Evolutionary conservation across 2,797 vertebrate species (phyloP).

Genomic region (Syndactyla subalaris): DNA sequence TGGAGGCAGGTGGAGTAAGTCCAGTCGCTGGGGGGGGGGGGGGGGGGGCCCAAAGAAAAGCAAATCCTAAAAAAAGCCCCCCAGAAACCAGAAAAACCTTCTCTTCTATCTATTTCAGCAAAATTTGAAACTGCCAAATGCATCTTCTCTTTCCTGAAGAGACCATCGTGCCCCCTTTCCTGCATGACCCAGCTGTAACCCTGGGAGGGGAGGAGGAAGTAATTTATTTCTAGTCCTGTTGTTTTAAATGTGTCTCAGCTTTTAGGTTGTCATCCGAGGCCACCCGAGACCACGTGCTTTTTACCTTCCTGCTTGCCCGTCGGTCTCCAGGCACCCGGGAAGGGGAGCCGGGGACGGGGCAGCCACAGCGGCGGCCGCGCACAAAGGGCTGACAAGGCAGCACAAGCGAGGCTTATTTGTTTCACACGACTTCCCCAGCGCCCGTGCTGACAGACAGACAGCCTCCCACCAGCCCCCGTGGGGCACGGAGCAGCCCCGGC

Average conservation of each 20-base stretch:
- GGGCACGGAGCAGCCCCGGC: background rate
- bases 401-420: slow-evolving; percentile 57
- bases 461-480: slow-evolving; percentile 12
- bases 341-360: slow-evolving; percentile 33
- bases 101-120: slow-evolving; percentile 74
- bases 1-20: slow-evolving; percentile 63
- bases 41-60: background rate
- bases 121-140: slow-evolving; percentile 64
- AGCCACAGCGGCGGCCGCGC: background rate
- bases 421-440: slow-evolving; percentile 52
- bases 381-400: slow-evolving; percentile 49
- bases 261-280: background rate
- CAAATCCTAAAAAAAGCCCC: too few species aligned
- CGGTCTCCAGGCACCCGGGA: slow-evolving; percentile 25
- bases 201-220: slow-evolving; percentile 67
- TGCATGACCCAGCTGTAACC: slow-evolving; percentile 69
- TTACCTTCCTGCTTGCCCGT: slow-evolving; percentile 66
- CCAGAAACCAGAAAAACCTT: slow-evolving; percentile 1
- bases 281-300: background rate
- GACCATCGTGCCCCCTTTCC: slow-evolving; percentile 67
- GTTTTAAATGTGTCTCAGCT: background rate
- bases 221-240: slow-evolving; percentile 52
- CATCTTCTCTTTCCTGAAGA: slow-evolving; percentile 72
- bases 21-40: background rate
- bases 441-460: slow-evolving; percentile 24